Conservation (phyloP, 2,888 invertebrate species). For the Nomada ruficornis region DNA sequence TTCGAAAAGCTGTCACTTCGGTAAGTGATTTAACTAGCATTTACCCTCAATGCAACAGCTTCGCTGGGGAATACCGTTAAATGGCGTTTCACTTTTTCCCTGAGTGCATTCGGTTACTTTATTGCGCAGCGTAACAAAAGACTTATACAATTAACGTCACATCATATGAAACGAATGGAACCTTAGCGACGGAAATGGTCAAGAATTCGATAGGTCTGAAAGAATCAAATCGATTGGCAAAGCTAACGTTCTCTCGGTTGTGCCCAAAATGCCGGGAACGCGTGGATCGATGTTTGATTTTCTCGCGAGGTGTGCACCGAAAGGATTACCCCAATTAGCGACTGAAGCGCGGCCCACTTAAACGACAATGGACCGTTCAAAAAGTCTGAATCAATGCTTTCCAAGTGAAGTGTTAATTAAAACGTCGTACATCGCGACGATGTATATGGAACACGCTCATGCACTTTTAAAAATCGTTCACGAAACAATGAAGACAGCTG, state of each 20-base stretch:
- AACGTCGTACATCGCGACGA: neutral
- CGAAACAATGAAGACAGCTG: neutral
- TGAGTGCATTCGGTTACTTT: no score
- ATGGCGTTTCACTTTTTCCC: neutral
- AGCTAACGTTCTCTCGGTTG: no score
- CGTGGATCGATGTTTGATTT: neutral
- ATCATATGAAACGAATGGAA: no score
- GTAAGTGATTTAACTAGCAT: constrained; percentile 7
- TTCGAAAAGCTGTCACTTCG: neutral
- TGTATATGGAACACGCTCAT: neutral
- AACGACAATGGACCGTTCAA: constrained; percentile 15
- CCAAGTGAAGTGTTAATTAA: constrained; percentile 23
- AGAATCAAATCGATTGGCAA: no score
- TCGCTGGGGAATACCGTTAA: neutral
- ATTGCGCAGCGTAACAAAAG: no score
- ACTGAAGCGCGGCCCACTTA: constrained; percentile 16
- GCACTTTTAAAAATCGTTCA: no score
- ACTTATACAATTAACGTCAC: no score
- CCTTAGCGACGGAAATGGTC: no score
- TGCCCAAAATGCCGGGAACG: no score
- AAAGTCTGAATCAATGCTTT: constrained; percentile 26
- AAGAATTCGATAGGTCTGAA: no score
- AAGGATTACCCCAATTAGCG: constrained; percentile 44
- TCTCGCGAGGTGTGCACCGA: neutral
- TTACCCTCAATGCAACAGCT: neutral